A percentile compares a stretch with the other conserved stretches of the same genome.
Conservation (phyloP, 2,113 vertebrate species). For the Sphaerodactylus townsendi region DNA sequence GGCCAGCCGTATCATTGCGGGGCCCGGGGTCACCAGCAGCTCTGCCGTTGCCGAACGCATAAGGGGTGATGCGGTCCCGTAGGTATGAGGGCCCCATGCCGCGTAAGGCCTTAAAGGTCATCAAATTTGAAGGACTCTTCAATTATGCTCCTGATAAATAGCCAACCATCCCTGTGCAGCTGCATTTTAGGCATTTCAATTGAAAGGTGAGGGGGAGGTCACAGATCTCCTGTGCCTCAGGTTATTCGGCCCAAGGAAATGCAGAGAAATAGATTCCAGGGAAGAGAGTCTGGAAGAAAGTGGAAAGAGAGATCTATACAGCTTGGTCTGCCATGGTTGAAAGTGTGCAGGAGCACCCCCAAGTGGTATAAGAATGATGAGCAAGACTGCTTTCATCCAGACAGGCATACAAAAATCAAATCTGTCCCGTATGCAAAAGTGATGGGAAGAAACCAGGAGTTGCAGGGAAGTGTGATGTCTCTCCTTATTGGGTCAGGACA, state of each 20-base stretch:
- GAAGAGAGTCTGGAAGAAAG: neutral
- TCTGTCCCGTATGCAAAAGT: neutral
- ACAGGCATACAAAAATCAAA: neutral
- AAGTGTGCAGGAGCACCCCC: slow-evolving; percentile 64
- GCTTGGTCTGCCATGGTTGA: neutral
- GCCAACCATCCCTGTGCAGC: neutral
- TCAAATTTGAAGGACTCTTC: too few species aligned
- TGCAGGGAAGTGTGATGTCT: neutral
- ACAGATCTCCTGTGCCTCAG: neutral
- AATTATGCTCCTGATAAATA: neutral
- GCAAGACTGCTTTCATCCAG: neutral
- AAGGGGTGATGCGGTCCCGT: too few species aligned
- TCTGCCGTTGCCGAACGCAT: too few species aligned
- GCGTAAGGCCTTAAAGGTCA: too few species aligned
- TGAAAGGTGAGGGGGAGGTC: too few species aligned
- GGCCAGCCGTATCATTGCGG: too few species aligned
- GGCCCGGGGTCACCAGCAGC: too few species aligned
- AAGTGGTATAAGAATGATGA: slow-evolving; percentile 52
- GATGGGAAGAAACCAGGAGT: neutral
- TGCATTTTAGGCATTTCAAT: too few species aligned
- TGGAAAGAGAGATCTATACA: neutral
- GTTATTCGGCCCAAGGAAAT: neutral
- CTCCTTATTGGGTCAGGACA: neutral
- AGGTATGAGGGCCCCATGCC: too few species aligned
- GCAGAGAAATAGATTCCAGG: neutral